A percentile compares a stretch with the other conserved stretches of the same genome.
phyloP scores from a whole-genome alignment of 2,888 invertebrate species.

The Augochlorella aurata region DNA sequence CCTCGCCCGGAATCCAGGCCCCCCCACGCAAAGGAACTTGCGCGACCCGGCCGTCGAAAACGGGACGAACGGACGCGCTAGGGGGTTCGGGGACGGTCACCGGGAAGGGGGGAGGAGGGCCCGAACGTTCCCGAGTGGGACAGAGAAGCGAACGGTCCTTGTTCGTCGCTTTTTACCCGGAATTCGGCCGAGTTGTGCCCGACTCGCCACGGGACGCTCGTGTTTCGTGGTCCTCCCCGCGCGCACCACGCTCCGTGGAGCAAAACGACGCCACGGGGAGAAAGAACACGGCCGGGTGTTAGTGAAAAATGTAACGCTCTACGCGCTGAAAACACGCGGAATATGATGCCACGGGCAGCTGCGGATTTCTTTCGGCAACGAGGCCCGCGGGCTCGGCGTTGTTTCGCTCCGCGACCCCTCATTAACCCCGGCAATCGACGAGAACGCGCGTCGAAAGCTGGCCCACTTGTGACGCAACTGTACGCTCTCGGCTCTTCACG shows the following conservation, averaged over 20 bases:
- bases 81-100: slow-evolving; percentile 18
- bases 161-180: slow-evolving; percentile 65
- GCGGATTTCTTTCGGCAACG: slow-evolving; percentile 4
- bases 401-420: slow-evolving; percentile 8
- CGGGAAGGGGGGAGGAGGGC: neutral
- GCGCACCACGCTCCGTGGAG: slow-evolving; percentile 13
- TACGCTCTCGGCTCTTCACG: too few species aligned
- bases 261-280: slow-evolving; percentile 26
- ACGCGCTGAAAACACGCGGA: slow-evolving; percentile 31
- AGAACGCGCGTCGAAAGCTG: neutral
- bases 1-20: slow-evolving; percentile 63
- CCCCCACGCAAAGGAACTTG: slow-evolving; percentile 26
- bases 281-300: slow-evolving; percentile 31
- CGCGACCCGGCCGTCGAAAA: slow-evolving; percentile 30
- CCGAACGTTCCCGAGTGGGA: neutral
- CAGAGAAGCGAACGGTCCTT: slow-evolving; percentile 42
- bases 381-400: neutral
- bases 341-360: slow-evolving; percentile 24
- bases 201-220: slow-evolving; percentile 57
- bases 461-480: neutral
- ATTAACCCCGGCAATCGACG: slow-evolving; percentile 18
- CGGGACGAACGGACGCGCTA: neutral
- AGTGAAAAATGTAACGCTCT: slow-evolving; percentile 53
- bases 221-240: slow-evolving; percentile 49
- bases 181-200: slow-evolving; percentile 62